Evolutionary conservation across 2,797 vertebrate genomes (phyloP).

Genomic region (Iguana delicatissima): DNA sequence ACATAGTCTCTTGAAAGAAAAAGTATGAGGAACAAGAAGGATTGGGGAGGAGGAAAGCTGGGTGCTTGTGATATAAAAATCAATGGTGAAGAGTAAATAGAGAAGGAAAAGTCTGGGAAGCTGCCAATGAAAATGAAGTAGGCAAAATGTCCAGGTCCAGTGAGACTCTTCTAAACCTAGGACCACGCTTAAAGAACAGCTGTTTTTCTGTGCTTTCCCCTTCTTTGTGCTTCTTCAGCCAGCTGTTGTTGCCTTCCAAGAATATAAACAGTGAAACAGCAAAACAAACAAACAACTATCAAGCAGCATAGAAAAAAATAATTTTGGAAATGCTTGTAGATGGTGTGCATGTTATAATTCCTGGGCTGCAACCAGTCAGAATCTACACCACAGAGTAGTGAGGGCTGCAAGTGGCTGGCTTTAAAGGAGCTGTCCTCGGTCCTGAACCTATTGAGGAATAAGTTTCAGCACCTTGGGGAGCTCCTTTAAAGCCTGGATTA

Average conservation of each 20-base stretch:
- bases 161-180: conserved; percentile 34
- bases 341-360: neutral
- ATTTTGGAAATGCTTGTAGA: neutral
- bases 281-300: neutral
- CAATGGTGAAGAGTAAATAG: conserved; percentile 21
- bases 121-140: conserved; percentile 66
- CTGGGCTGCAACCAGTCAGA: neutral
- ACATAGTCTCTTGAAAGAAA: too few species aligned
- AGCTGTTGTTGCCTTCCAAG: conserved; percentile 30
- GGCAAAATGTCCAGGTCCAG: conserved; percentile 35
- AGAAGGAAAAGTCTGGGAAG: conserved; percentile 35
- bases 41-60: neutral
- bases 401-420: too few species aligned
- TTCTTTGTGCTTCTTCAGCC: conserved; percentile 53
- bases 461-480: too few species aligned
- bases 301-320: neutral
- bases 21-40: conserved; percentile 22
- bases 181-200: conserved; percentile 53
- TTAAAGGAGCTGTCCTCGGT: too few species aligned
- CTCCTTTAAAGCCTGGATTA: too few species aligned
- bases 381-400: neutral
- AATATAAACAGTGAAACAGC: neutral
- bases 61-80: conserved; percentile 70
- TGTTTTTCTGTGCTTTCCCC: conserved; percentile 53
- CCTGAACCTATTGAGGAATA: too few species aligned